These are phyloP conservation scores for Saguinus imperator DNA, from an alignment of 2,113 vertebrate genomes.

Conservation along the genomic window DNA sequence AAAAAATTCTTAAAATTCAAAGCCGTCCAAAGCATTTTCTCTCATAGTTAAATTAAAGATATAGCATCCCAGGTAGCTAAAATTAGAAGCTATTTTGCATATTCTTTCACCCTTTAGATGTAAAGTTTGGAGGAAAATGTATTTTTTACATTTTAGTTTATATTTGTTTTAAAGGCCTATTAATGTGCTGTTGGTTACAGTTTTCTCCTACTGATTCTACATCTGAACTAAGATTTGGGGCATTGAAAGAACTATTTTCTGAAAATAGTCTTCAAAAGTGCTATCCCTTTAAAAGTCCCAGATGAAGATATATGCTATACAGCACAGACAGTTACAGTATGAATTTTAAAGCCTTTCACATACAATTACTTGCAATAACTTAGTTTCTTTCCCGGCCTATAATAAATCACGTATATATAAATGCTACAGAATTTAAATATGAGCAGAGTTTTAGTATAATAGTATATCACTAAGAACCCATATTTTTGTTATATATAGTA, in stretches of 20 bases:
- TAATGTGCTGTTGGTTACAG: conserved; percentile 67
- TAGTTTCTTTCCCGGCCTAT: conserved; percentile 71
- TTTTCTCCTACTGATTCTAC: conserved; percentile 57
- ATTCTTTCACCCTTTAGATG: conserved; percentile 75
- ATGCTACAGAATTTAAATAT: conserved; percentile 68
- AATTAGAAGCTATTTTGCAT: conserved; percentile 80
- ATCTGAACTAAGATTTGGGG: conserved; percentile 62
- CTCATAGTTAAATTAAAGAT: conserved; percentile 80
- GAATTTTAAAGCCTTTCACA: conserved; percentile 77
- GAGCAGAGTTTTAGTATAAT: conserved; percentile 62
- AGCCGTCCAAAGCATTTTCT: conserved; percentile 83
- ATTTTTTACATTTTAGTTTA: conserved; percentile 67
- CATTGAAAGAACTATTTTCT: conserved; percentile 72
- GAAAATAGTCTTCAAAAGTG: conserved; percentile 74
- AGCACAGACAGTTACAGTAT: conserved; percentile 68
- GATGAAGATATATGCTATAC: conserved; percentile 66
- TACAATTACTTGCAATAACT: conserved; percentile 77
- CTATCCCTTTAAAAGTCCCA: conserved; percentile 71
- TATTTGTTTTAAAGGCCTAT: conserved; percentile 75
- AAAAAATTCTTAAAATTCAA: conserved; percentile 80
- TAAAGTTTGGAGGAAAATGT: conserved; percentile 59
- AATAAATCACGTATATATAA: conserved; percentile 71
- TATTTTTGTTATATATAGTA: conserved; percentile 72
- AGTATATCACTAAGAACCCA: conserved; percentile 65
- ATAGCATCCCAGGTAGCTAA: conserved; percentile 79